Conservation (phyloP, 2,888 invertebrate species). For the Metacarcinus magister region DNA sequence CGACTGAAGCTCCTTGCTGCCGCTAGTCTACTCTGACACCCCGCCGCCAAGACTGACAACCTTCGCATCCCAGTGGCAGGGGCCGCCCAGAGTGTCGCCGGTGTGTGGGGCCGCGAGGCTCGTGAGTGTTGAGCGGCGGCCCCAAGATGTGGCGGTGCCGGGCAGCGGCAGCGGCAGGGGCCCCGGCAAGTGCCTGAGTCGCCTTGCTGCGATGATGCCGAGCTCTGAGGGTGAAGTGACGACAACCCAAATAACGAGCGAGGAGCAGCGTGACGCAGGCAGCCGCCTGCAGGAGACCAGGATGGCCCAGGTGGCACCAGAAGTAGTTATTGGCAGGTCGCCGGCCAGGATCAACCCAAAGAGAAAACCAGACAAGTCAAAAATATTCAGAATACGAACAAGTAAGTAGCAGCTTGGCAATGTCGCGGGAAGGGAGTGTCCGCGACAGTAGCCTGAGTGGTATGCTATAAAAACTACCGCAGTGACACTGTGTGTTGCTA, state of each 20-base stretch:
- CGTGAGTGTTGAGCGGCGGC: slow-evolving; percentile 59
- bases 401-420: slow-evolving; percentile 74
- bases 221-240: slow-evolving; percentile 76
- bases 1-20: slow-evolving; percentile 39
- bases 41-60: slow-evolving; percentile 51
- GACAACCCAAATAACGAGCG: slow-evolving; percentile 62
- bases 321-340: slow-evolving; percentile 76
- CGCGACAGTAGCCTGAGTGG: slow-evolving; percentile 37
- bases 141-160: slow-evolving; percentile 57
- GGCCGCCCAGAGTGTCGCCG: slow-evolving; percentile 42
- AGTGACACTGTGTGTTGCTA: slow-evolving; percentile 40
- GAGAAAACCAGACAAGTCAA: slow-evolving; percentile 82
- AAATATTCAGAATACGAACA: slow-evolving; percentile 82
- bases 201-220: slow-evolving; percentile 66
- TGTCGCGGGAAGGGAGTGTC: not conserved
- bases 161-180: slow-evolving; percentile 53
- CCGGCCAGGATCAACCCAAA: slow-evolving; percentile 81
- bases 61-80: slow-evolving; percentile 10
- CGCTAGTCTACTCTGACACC: slow-evolving; percentile 28
- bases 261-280: slow-evolving; percentile 69
- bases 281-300: slow-evolving; percentile 67
- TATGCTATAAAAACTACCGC: slow-evolving; percentile 40
- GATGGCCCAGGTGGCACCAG: slow-evolving; percentile 77
- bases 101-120: not conserved
- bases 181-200: slow-evolving; percentile 62